Base-by-base conservation (phyloP, 2,888 invertebrate species). In the Asteroscopus sphinx region DNA sequence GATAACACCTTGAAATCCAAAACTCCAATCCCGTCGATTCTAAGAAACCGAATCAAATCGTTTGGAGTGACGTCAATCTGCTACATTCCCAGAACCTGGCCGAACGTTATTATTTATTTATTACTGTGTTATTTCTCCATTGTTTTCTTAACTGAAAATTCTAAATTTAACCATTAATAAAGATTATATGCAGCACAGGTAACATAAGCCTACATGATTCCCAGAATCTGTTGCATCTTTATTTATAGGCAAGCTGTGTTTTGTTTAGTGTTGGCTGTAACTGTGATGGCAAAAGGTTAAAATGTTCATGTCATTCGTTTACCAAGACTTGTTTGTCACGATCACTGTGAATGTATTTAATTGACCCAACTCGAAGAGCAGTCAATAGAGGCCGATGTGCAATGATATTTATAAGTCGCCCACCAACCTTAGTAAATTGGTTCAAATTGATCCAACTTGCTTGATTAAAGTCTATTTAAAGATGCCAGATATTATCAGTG, bases 381-480 rank as follows among this genome's bases (percentile, higher is more conserved):
- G 77, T 78, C 81, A 85, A 82, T 84, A 81, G 77, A 77, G 68
- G 77, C 75, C 68, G 74, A 82, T 80, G 79, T 77, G 79, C 79
- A 79, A 72, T 76, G 74, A 73, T 85, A 86, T 76, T 71, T 76
- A 81, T 83, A 83, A 83, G 81, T 81, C 85, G 79, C 82, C 82
- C 82, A 85, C 85, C 76, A 83, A 79, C 79, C 76, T 79, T 77
- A 75, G 76, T 82, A 85, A 91, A 90, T 91, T 91, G 89, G 81
- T 79, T 86, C 80, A 88, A 90, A 86, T 89, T 84, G 86, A 79
- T 72, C 79, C 86, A 88, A 89, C 85, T 79, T 85, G 84, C 86
- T 89, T 86, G 81, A 89, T 90, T 89, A 84, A 79, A 80, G 76
- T 81, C 82, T 86, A 87, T 89, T 89, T 82, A 72, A 75, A 80